Evolutionary conservation across 1,140 invertebrate genomes (phyloP).

Genomic region (Drosophila watanabei): DNA sequence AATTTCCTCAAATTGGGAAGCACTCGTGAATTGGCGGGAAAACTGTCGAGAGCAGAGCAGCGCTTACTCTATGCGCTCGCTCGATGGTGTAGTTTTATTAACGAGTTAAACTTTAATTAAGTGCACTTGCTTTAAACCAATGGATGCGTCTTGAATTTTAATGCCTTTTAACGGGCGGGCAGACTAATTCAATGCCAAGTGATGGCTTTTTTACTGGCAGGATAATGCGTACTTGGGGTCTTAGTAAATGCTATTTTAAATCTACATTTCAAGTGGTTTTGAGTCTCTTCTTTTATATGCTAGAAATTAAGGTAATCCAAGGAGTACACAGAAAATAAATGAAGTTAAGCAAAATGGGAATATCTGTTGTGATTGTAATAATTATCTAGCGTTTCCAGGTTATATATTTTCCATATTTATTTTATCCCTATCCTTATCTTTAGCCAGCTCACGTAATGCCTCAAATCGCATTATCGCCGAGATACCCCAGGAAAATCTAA

Average conservation of each 20-base stretch:
- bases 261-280: neutral
- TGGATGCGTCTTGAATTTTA: neutral
- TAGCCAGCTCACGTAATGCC: neutral
- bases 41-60: slow-evolving; percentile 13
- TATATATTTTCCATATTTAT: neutral
- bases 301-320: neutral
- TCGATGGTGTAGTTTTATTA: slow-evolving; percentile 13
- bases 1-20: slow-evolving; percentile 38
- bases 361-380: neutral
- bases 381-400: neutral
- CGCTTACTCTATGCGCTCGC: neutral
- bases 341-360: neutral
- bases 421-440: neutral
- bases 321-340: neutral
- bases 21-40: slow-evolving; percentile 25
- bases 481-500: slow-evolving; percentile 21
- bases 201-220: neutral
- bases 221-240: neutral
- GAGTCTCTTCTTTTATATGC: neutral
- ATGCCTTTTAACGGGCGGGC: neutral
- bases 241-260: neutral
- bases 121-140: slow-evolving; percentile 13
- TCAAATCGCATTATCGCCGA: slow-evolving; percentile 22
- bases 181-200: neutral
- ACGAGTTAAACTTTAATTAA: slow-evolving; percentile 37